Percentiles rank a stretch among this genome's conserved stretches.
Evolutionary conservation across 2,888 invertebrate genomes (phyloP).

Genomic region (Stenodema calcarata): DNA sequence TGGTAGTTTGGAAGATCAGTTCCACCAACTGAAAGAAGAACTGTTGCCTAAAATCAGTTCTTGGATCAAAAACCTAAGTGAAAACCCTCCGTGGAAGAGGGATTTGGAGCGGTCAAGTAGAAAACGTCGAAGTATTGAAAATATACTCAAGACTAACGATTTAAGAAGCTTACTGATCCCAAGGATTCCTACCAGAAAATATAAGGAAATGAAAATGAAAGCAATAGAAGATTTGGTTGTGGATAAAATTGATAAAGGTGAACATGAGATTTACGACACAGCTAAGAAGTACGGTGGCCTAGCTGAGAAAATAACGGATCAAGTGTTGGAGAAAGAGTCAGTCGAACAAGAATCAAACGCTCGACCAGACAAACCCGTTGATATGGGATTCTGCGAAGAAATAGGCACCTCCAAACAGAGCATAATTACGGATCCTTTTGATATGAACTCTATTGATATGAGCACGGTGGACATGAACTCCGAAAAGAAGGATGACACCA

Average conservation of each 20-base stretch:
- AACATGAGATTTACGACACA: not conserved
- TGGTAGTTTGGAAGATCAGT: not conserved
- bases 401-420: slow-evolving; percentile 22
- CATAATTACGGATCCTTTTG: slow-evolving; percentile 18
- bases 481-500: not conserved
- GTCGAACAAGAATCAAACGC: not conserved
- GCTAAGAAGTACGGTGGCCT: not conserved
- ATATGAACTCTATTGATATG: not conserved
- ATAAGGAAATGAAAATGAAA: not conserved
- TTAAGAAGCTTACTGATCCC: not conserved
- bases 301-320: not conserved
- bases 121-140: not conserved
- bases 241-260: slow-evolving; percentile 4
- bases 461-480: not conserved
- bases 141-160: not conserved
- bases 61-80: slow-evolving; percentile 6
- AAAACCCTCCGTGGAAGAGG: slow-evolving; percentile 24
- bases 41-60: slow-evolving; percentile 29
- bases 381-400: slow-evolving; percentile 26
- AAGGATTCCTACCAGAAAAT: not conserved
- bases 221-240: not conserved
- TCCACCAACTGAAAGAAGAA: slow-evolving; percentile 12
- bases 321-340: not conserved
- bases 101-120: slow-evolving; percentile 32
- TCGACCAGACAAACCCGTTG: not conserved